phyloP scores from a whole-genome alignment of 2,888 invertebrate species.

The Baronia brevicornis region DNA sequence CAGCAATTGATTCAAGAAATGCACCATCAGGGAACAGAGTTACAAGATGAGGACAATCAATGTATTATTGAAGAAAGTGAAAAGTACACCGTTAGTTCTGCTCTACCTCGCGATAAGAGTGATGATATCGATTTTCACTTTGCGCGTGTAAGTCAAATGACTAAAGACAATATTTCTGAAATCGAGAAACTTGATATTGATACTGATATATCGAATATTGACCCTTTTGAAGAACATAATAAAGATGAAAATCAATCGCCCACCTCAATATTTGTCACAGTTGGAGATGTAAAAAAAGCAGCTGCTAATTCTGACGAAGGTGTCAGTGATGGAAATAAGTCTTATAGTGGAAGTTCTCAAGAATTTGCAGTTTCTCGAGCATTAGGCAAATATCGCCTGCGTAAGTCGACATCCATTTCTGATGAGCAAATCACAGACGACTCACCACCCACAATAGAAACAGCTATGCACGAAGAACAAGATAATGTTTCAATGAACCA shows the following conservation, averaged over 20 bases:
- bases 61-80: slow-evolving; percentile 55
- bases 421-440: slow-evolving; percentile 79
- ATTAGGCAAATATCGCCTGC: slow-evolving; percentile 84
- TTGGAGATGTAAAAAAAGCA: slow-evolving; percentile 82
- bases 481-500: slow-evolving; percentile 34
- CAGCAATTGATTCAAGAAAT: slow-evolving; percentile 66
- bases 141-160: slow-evolving; percentile 71
- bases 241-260: slow-evolving; percentile 78
- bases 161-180: slow-evolving; percentile 64
- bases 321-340: slow-evolving; percentile 69
- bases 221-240: slow-evolving; percentile 75
- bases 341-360: slow-evolving; percentile 81
- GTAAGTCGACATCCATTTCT: slow-evolving; percentile 81
- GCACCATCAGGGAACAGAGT: slow-evolving; percentile 62
- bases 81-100: slow-evolving; percentile 31
- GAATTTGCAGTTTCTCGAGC: slow-evolving; percentile 90
- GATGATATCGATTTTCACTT: slow-evolving; percentile 71
- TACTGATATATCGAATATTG: slow-evolving; percentile 76
- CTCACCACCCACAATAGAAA: slow-evolving; percentile 51
- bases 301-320: slow-evolving; percentile 77
- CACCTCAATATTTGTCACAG: slow-evolving; percentile 82
- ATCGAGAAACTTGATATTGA: slow-evolving; percentile 74
- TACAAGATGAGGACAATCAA: slow-evolving; percentile 44
- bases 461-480: slow-evolving; percentile 35
- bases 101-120: slow-evolving; percentile 62